Evolutionary conservation across 2,797 vertebrate genomes (phyloP), one percentile per base, ranked within the genome.

Genomic region (Hypotaenidia philippensis): DNA sequence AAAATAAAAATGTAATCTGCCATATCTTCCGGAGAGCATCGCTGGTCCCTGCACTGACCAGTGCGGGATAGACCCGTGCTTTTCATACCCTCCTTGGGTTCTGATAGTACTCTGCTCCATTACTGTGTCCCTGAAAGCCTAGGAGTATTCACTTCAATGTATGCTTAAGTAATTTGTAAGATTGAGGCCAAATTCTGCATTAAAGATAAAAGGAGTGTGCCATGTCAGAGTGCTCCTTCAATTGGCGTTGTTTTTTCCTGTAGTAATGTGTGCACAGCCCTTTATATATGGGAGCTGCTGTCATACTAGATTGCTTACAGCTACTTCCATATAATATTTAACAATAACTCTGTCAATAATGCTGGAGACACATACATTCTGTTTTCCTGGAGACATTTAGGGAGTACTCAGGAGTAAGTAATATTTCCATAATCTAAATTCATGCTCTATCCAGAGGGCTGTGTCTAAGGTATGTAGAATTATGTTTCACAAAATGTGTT

Each of bases 401-500:
- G 66, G 72, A 92, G 82, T 87, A 86, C 63, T 91, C 44, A 55
- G 64, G 66, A 74, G 72, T 82, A 88, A 88, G 71, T 93, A 89
- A 91, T 96, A 89, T 75, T 89, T 95, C 88, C 52, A 52, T 92
- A 90, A 66, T 70, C 36, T 95, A 71, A 94, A 95, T 90, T 90
- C 80, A 83, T 92, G 63, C 68, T 49, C 40, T 53, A 3, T 84
- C 72, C 81, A 68, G 65, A 83, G 41, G 32, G 9, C 32, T 2
- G 4, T 89, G 83, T 83, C 89, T 85, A 63, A 89, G 76, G 63
- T 83, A 60, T 49, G 40, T 38, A 53, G 78, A 86, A 76, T 89
- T 66, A 86, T 45, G 49, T 80, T 77, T 91, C 87, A 72, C 76
- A 76, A 91, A 89, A 83, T 52, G 31, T 34, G 49, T 87, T 93